phyloP scores from a whole-genome alignment of 2,113 vertebrate genomes.

The Candoia aspera region DNA sequence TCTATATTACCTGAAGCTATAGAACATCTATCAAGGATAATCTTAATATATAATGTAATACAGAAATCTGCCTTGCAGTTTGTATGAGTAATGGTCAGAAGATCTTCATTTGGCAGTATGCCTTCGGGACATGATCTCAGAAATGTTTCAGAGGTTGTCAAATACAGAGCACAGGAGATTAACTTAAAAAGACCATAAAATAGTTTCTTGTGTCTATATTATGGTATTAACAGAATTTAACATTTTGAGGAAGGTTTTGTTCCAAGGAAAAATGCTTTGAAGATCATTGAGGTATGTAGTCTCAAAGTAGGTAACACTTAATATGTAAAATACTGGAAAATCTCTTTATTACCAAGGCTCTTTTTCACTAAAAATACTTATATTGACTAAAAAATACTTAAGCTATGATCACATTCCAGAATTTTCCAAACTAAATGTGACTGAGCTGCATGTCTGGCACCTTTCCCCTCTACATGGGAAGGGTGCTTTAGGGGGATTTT shows the following conservation, averaged over 20 bases:
- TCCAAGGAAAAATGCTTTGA: constrained; percentile 29
- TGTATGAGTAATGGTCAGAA: neutral
- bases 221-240: neutral
- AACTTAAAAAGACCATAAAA: neutral
- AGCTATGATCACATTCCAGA: constrained; percentile 29
- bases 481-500: constrained; percentile 35
- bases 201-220: neutral
- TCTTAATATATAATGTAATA: neutral
- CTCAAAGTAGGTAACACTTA: constrained; percentile 28
- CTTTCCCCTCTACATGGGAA: constrained; percentile 46
- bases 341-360: neutral
- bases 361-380: neutral
- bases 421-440: constrained; percentile 44
- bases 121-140: neutral
- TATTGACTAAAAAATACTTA: neutral
- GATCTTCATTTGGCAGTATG: neutral
- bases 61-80: neutral
- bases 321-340: constrained; percentile 33
- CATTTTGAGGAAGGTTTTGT: constrained; percentile 26
- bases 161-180: neutral
- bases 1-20: neutral
- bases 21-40: neutral
- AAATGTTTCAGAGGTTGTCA: neutral
- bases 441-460: constrained; percentile 25
- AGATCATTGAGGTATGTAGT: constrained; percentile 17